A percentile compares a stretch with the other conserved stretches of the same genome.
Evolutionary conservation across 64 coral and sea anemone genomes (phyloP).

Genomic region (Montipora sp.): DNA sequence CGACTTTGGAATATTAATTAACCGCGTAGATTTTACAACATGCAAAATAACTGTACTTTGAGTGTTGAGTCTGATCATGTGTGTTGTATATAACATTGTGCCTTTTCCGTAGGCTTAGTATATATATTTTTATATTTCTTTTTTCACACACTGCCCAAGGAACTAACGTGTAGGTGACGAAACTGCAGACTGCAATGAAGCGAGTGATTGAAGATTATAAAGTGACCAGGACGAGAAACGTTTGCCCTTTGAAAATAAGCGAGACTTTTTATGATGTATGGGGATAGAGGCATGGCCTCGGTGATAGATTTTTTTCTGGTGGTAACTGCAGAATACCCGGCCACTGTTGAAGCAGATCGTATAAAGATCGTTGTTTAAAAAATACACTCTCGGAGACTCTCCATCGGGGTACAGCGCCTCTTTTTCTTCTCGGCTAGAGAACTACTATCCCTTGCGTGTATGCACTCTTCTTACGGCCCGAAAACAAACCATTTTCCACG

Average conservation of each 20-base stretch:
- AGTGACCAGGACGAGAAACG: neutral
- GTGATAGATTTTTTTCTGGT: too few relatives aligned
- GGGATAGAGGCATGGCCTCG: too few relatives aligned
- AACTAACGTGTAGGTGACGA: neutral
- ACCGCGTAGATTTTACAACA: neutral
- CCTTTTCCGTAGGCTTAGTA: neutral
- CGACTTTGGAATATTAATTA: constrained; percentile 24
- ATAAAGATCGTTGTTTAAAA: too few relatives aligned
- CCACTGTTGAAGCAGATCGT: too few relatives aligned
- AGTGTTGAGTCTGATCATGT: neutral
- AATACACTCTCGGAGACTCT: too few relatives aligned
- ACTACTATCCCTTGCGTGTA: too few relatives aligned
- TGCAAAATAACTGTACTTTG: neutral
- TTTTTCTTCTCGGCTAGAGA: too few relatives aligned
- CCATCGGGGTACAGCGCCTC: too few relatives aligned
- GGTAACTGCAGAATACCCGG: too few relatives aligned
- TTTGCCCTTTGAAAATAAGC: too few relatives aligned
- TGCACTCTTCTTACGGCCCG: too few relatives aligned
- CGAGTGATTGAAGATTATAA: neutral
- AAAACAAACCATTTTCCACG: neutral
- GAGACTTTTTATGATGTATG: too few relatives aligned
- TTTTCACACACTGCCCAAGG: neutral
- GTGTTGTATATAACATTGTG: neutral
- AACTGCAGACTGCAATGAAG: constrained; percentile 1
- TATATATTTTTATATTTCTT: neutral